Percentiles rank a stretch among this genome's conserved stretches.
These are phyloP conservation scores for Chaunax sp. DNA, from an alignment of 2,797 vertebrate species.

Conservation along the genomic window DNA sequence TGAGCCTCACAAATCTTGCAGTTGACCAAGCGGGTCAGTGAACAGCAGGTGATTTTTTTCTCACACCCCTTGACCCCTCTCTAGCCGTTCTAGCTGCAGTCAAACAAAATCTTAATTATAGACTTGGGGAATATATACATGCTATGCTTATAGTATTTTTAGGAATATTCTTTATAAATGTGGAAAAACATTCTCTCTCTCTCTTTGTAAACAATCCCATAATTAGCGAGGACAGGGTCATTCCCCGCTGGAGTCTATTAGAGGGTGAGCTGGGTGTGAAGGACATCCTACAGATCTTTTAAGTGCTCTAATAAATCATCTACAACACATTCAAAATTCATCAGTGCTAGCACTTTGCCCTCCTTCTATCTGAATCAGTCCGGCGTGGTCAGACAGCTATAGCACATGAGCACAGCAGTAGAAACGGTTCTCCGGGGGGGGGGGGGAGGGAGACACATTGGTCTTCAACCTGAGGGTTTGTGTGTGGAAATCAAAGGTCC, in stretches of 20 bases:
- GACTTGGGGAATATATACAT: not conserved
- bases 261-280: conserved; percentile 66
- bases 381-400: conserved; percentile 51
- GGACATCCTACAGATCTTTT: conserved; percentile 72
- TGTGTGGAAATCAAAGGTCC: conserved; percentile 76
- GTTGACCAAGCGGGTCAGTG: conserved; percentile 60
- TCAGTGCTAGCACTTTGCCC: conserved; percentile 70
- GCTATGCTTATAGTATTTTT: conserved; percentile 8
- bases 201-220: conserved; percentile 49
- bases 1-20: conserved; percentile 41
- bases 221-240: conserved; percentile 52
- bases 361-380: conserved; percentile 45
- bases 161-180: conserved; percentile 16
- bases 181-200: conserved; percentile 23
- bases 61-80: conserved; percentile 70
- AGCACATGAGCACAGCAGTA: conserved; percentile 58
- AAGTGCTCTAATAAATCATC: conserved; percentile 79
- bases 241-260: conserved; percentile 64
- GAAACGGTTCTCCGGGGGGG: conserved; percentile 55
- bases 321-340: conserved; percentile 74
- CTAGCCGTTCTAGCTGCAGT: conserved; percentile 50
- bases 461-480: conserved; percentile 70
- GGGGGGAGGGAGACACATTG: conserved; percentile 39
- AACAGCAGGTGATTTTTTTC: conserved; percentile 78
- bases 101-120: conserved; percentile 39